Conservation (phyloP, 2,797 vertebrate species). For the Emys orbicularis region DNA sequence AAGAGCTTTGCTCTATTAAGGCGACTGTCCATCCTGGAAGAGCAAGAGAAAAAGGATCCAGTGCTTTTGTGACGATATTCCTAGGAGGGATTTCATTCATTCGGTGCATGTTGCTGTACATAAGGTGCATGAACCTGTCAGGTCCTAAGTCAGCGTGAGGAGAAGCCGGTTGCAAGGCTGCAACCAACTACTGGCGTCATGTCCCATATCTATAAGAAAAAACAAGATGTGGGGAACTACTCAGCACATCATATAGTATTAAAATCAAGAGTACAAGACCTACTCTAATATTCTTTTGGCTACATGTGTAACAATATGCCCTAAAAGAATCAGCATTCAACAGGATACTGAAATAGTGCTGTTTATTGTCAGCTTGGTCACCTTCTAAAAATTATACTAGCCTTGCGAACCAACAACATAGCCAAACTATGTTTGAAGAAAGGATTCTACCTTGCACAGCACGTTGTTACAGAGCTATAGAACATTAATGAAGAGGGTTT, state of each 20-base stretch:
- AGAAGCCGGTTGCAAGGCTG: slow-evolving; percentile 94
- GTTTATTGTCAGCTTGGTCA: neutral
- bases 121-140: slow-evolving; percentile 54
- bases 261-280: neutral
- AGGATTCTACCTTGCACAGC: neutral
- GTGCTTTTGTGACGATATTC: slow-evolving; percentile 77
- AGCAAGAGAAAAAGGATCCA: slow-evolving; percentile 66
- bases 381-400: neutral
- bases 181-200: slow-evolving; percentile 96
- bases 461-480: neutral
- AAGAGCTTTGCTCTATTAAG: slow-evolving; percentile 58
- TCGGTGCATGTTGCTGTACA: slow-evolving; percentile 56
- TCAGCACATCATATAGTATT: neutral
- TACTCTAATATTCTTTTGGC: neutral
- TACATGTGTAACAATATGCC: neutral
- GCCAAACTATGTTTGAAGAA: neutral
- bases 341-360: neutral
- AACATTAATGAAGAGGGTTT: too few relatives aligned
- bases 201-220: slow-evolving; percentile 91
- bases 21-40: slow-evolving; percentile 61
- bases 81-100: slow-evolving; percentile 43
- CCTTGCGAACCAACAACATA: neutral
- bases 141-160: slow-evolving; percentile 86
- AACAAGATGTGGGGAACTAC: neutral
- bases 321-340: neutral